Evolutionary conservation across 2,113 vertebrate genomes (phyloP), one percentile per base, ranked within the genome.

Genomic region (Neofelis nebulosa): DNA sequence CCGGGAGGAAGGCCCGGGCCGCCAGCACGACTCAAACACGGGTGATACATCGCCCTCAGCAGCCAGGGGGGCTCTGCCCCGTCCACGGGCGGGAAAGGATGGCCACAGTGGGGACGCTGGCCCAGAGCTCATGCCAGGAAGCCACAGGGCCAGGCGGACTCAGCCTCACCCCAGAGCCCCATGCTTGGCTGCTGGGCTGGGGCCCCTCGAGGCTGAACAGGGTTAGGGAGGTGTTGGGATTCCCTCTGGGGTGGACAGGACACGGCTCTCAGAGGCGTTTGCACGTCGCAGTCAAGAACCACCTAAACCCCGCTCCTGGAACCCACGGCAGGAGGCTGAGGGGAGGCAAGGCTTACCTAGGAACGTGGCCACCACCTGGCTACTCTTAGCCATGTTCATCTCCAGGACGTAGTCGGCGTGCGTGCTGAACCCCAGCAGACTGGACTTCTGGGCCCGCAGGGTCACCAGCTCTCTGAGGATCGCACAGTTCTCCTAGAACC

Each of bases 331-430:
- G 73, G 45, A 23, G 5, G 50, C 21, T 27, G 15, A 57, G 33
- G 14, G 95, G 79, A 2, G 0, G 16, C 4, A 0, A 2, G 7
- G 55, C 23, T 0, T 99, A 99, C 99, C 99, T 63, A 99, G 99
- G 98, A 99, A 99, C 0, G 91, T 25, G 10, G 99, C 98, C 98
- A 99, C 99, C 0, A 98, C 99, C 97, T 98, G 98, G 91, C 99
- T 99, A 89, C 98, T 98, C 73, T 99, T 99, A 76, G 99, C 99
- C 99, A 99, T 99, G 99, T 99, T 99, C 99, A 99, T 99, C 99
- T 99, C 99, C 97, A 99, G 98, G 83, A 99, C 99, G 0, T 99
- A 99, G 98, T 99, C 99, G 0, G 99, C 99, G 2, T 99, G 99
- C 0, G 99, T 99, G 92, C 3, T 97, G 98, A 99, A 99, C 7